phyloP scores from a whole-genome alignment of 37 sponge, comb jelly and placozoan species.

The Halisarca cf. caerulea region DNA sequence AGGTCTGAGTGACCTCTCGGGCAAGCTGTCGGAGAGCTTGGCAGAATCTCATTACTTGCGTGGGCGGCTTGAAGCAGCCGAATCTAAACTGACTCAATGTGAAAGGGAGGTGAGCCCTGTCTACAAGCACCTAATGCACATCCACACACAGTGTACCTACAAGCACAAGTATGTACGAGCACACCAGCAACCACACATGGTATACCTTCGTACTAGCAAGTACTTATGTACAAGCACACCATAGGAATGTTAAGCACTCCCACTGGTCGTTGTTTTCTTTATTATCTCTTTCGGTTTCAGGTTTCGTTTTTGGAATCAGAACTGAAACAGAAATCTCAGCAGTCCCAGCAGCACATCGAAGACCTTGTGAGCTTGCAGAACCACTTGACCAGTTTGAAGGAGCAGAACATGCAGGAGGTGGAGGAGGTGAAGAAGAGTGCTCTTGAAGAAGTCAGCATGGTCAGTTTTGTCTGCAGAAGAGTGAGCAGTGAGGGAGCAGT shows the following conservation, averaged over 20 bases:
- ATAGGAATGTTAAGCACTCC: too few species aligned
- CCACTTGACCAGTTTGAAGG: slow-evolving; percentile 25
- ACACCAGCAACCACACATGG: too few species aligned
- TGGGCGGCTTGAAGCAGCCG: background rate
- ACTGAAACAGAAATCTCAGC: slow-evolving; percentile 52
- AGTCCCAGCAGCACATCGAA: slow-evolving; percentile 47
- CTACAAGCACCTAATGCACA: too few species aligned
- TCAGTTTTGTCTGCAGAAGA: background rate
- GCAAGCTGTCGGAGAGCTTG: background rate
- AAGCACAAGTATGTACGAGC: too few species aligned
- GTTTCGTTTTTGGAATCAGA: slow-evolving; percentile 64
- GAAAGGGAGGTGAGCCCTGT: slow-evolving; percentile 1
- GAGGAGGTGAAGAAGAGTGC: background rate
- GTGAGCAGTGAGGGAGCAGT: background rate
- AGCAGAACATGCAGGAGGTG: background rate
- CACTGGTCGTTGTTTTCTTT: too few species aligned
- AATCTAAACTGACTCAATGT: background rate
- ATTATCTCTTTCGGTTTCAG: slow-evolving; percentile 5
- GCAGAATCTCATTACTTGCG: background rate
- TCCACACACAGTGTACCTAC: too few species aligned
- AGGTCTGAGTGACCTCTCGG: background rate
- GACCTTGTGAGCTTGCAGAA: slow-evolving; percentile 51
- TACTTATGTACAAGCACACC: too few species aligned
- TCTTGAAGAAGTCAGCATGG: background rate
- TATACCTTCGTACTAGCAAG: too few species aligned